Evolutionary conservation across 2,113 vertebrate genomes (phyloP).

Genomic region (Sardina pilchardus): DNA sequence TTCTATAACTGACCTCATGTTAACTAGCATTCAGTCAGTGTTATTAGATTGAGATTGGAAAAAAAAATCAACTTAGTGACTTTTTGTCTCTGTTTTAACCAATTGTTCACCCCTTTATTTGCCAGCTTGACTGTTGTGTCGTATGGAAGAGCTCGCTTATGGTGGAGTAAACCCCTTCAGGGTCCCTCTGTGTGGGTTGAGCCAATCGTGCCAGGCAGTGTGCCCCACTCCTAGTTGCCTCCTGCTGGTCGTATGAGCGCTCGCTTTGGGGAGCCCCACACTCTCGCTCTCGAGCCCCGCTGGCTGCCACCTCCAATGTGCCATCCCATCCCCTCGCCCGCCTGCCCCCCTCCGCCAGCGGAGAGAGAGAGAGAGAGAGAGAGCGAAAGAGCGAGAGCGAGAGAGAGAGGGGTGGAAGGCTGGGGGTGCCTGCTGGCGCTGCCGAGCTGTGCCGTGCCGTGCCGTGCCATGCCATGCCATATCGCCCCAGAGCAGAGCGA

Average conservation of each 20-base stretch:
- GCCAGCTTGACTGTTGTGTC: slow-evolving; percentile 98
- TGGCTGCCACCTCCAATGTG: slow-evolving; percentile 60
- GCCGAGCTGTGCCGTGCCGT: not conserved
- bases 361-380: slow-evolving; percentile 62
- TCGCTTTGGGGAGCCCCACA: slow-evolving; percentile 52
- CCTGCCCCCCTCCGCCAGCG: slow-evolving; percentile 39
- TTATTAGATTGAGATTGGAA: slow-evolving; percentile 6
- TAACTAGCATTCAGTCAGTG: slow-evolving; percentile 6
- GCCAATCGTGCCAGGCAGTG: slow-evolving; percentile 93
- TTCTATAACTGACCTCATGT: not conserved
- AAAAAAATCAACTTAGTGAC: slow-evolving; percentile 3
- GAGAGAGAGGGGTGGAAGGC: slow-evolving; percentile 66
- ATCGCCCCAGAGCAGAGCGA: slow-evolving; percentile 60
- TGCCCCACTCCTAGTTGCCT: slow-evolving; percentile 89
- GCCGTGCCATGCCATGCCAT: too few relatives aligned
- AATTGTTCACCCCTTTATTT: slow-evolving; percentile 99
- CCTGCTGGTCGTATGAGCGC: slow-evolving; percentile 92
- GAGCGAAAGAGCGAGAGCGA: slow-evolving; percentile 60
- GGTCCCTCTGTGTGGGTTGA: slow-evolving; percentile 99
- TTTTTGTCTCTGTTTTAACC: slow-evolving; percentile 84
- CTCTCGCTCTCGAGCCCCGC: slow-evolving; percentile 64
- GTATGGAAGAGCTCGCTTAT: slow-evolving; percentile 90
- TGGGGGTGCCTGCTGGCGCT: not conserved
- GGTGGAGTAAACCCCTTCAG: slow-evolving; percentile 98
- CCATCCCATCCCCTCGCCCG: slow-evolving; percentile 55